Evolutionary conservation across 2,797 vertebrate species (phyloP).

Genomic region (Phoebastria nigripes): DNA sequence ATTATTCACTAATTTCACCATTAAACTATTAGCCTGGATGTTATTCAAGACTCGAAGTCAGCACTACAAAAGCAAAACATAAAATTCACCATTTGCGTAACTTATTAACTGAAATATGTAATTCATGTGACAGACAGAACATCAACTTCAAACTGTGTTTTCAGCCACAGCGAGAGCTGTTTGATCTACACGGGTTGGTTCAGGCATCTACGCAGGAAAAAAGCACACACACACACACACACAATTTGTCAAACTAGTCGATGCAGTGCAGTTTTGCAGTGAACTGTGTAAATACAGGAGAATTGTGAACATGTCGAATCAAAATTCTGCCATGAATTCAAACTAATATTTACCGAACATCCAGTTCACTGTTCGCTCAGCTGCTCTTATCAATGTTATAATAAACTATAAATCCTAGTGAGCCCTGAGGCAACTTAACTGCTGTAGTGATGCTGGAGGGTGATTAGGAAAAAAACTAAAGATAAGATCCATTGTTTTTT

Average conservation of each 20-base stretch:
- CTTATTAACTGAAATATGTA: conserved; percentile 44
- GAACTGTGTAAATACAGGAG: conserved; percentile 17
- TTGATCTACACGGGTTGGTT: neutral
- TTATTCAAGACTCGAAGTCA: conserved; percentile 21
- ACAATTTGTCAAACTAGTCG: neutral
- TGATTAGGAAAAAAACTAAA: conserved; percentile 56
- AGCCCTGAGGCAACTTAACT: conserved; percentile 57
- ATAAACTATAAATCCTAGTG: conserved; percentile 64
- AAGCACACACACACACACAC: neutral
- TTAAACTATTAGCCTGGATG: neutral
- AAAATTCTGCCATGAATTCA: conserved; percentile 54
- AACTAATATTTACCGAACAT: conserved; percentile 53
- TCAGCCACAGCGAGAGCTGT: conserved; percentile 33
- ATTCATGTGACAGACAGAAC: conserved; percentile 39
- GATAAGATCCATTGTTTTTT: conserved; percentile 71
- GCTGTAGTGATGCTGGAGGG: conserved; percentile 61
- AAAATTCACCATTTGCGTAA: conserved; percentile 42
- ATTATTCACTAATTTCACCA: conserved; percentile 39
- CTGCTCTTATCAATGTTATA: conserved; percentile 63
- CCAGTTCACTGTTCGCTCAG: conserved; percentile 41
- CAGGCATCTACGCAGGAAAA: neutral
- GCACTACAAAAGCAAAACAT: neutral
- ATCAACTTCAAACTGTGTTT: conserved; percentile 36
- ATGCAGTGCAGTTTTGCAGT: conserved; percentile 6
- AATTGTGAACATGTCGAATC: neutral